phyloP scores from a whole-genome alignment of 2,888 invertebrate species.

The Disparrhopalites patrizii region DNA sequence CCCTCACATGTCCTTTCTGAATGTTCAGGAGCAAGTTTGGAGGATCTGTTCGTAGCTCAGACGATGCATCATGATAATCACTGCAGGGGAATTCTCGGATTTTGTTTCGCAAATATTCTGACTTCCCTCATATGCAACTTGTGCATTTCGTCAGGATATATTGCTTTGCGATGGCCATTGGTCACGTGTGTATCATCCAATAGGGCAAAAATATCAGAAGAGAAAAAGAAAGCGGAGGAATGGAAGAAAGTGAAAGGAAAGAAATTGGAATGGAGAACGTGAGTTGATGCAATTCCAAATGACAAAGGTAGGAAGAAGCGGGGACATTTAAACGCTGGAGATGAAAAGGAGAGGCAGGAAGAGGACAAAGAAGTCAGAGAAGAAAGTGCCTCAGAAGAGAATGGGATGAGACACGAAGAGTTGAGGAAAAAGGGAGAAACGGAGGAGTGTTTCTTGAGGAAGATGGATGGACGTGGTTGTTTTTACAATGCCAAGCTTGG shows the following conservation, averaged over 20 bases:
- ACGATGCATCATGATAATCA: no score
- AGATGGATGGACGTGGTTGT: constrained; percentile 26
- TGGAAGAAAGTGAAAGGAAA: background rate
- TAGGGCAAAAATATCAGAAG: no score
- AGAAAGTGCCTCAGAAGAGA: background rate
- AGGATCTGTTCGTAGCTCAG: no score
- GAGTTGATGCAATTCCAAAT: background rate
- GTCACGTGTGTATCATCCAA: no score
- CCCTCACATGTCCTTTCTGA: no score
- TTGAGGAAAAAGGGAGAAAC: constrained; percentile 5
- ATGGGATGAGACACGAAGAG: background rate
- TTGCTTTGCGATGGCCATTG: no score
- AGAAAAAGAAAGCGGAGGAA: background rate
- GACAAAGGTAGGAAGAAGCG: background rate
- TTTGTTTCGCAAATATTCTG: no score
- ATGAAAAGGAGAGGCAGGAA: background rate
- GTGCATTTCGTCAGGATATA: no score
- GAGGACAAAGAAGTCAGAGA: background rate
- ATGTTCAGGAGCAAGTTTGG: no score
- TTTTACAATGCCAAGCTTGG: constrained; percentile 15
- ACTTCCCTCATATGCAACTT: no score
- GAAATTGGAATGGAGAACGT: background rate
- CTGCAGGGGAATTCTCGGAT: no score
- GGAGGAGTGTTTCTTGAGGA: constrained; percentile 25
- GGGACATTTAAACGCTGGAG: background rate